Evolutionary conservation across 2,113 vertebrate species (phyloP).

Genomic region (Cyanistes caeruleus): DNA sequence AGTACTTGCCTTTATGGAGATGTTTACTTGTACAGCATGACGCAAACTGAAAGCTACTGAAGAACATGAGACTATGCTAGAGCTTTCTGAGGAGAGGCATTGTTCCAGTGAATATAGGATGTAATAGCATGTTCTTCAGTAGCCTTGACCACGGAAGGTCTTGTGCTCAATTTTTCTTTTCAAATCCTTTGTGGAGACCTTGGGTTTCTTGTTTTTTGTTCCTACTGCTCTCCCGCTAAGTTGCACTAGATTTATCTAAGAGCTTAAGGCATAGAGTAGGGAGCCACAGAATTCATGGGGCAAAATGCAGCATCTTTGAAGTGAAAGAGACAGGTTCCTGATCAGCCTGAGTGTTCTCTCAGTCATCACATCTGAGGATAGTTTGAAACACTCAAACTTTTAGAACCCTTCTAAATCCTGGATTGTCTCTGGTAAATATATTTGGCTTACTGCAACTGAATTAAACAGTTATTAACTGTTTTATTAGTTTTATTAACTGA

Average conservation of each 20-base stretch:
- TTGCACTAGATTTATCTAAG: background rate
- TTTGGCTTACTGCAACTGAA: background rate
- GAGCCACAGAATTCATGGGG: background rate
- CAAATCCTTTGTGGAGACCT: background rate
- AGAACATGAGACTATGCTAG: background rate
- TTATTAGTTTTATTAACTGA: background rate
- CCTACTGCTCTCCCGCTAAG: background rate
- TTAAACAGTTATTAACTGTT: too few species aligned
- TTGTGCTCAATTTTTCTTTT: background rate
- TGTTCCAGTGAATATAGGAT: background rate
- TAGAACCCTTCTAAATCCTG: background rate
- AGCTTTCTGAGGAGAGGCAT: background rate
- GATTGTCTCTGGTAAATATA: background rate
- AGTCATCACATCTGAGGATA: background rate
- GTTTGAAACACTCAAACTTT: background rate
- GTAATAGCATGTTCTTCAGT: background rate
- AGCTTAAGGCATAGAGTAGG: background rate
- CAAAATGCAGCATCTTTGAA: background rate
- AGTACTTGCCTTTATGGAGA: background rate
- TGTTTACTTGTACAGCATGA: background rate
- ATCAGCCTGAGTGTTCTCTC: background rate
- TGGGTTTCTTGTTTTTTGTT: background rate
- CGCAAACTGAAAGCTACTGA: background rate
- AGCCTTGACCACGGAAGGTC: background rate
- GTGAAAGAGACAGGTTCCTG: background rate